Conservation (phyloP, 2,113 vertebrate species). For the Ophiodon elongatus region DNA sequence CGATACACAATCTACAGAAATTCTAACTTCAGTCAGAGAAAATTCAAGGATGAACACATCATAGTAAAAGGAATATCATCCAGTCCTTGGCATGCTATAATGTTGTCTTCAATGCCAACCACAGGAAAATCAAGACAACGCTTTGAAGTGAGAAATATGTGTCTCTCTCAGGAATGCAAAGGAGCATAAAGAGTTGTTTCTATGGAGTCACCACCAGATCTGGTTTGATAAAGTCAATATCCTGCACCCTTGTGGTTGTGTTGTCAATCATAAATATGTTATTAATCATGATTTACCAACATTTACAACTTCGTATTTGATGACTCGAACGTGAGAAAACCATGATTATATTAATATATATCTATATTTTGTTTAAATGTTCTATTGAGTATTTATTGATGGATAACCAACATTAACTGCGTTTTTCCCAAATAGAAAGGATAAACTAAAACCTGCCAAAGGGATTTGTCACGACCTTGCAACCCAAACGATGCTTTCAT, state of each 20-base stretch:
- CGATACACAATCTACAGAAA: neutral
- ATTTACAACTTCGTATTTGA: neutral
- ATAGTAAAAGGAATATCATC: neutral
- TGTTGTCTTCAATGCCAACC: neutral
- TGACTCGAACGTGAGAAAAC: neutral
- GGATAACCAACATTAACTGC: neutral
- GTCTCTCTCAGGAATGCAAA: neutral
- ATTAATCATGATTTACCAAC: neutral
- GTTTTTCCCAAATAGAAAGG: neutral
- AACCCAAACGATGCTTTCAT: neutral
- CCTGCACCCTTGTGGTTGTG: neutral
- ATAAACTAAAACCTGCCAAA: neutral
- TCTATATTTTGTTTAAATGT: no score
- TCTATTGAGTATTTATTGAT: no score
- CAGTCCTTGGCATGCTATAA: neutral
- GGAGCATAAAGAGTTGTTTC: neutral
- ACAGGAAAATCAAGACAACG: neutral
- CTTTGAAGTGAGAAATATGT: neutral
- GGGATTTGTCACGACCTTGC: neutral
- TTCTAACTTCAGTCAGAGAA: neutral
- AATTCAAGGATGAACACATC: neutral
- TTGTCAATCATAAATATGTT: neutral
- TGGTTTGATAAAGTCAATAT: neutral
- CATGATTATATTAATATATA: neutral
- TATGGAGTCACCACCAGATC: neutral